Percentiles rank a stretch among this genome's conserved stretches.
phyloP scores from a whole-genome alignment of 2,888 invertebrate genomes.

The Philereme vetulata region DNA sequence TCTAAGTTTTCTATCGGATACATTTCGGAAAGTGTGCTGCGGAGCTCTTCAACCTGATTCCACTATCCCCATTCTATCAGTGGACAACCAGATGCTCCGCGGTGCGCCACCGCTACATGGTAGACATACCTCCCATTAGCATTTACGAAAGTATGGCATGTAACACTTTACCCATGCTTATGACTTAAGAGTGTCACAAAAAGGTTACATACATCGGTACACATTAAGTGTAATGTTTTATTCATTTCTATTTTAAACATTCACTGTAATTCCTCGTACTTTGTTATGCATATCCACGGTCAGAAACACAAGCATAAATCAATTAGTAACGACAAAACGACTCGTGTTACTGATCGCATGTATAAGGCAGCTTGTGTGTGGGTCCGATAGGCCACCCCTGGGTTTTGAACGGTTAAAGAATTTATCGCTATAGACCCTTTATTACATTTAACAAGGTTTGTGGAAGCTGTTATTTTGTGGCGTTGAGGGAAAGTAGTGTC shows the following conservation, averaged over 20 bases:
- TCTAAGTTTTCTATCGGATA: no score
- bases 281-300: slow-evolving; percentile 38
- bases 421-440: slow-evolving; percentile 29
- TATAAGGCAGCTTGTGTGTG: slow-evolving; percentile 26
- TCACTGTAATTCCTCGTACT: slow-evolving; percentile 11
- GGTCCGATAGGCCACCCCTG: slow-evolving; percentile 25
- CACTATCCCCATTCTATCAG: no score
- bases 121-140: no score
- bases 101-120: no score
- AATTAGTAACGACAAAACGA: slow-evolving; percentile 59
- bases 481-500: slow-evolving; percentile 12
- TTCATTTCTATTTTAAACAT: background rate
- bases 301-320: slow-evolving; percentile 53
- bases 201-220: no score
- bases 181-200: no score
- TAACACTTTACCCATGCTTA: no score
- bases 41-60: no score
- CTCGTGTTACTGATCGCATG: slow-evolving; percentile 50
- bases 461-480: slow-evolving; percentile 12
- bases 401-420: slow-evolving; percentile 28
- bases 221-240: no score
- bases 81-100: no score
- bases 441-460: slow-evolving; percentile 13
- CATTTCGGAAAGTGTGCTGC: no score
- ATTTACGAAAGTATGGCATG: no score